Conservation (phyloP, 1,140 invertebrate genomes). For the Bombyx mandarina region DNA sequence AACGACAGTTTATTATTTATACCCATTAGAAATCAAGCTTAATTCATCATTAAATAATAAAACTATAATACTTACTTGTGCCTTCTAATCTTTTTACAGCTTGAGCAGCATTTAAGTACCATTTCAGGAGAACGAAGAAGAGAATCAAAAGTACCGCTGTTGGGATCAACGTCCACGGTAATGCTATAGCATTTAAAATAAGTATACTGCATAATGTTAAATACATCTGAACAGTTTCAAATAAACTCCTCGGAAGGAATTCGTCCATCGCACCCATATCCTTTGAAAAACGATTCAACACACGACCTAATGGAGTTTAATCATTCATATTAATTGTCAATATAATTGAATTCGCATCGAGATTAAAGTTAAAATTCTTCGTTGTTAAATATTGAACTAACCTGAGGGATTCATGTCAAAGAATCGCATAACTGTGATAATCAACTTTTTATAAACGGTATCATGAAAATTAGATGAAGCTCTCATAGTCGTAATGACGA, state of each 20-base stretch:
- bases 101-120: slow-evolving; percentile 85
- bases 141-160: slow-evolving; percentile 75
- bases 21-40: background rate
- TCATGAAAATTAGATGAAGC: slow-evolving; percentile 77
- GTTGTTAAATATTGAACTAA: slow-evolving; percentile 18
- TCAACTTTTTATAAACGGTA: slow-evolving; percentile 74
- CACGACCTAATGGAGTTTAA: slow-evolving; percentile 60
- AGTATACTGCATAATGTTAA: slow-evolving; percentile 76
- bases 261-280: slow-evolving; percentile 84
- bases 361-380: too few species aligned
- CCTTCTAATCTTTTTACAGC: slow-evolving; percentile 78
- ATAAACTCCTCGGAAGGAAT: slow-evolving; percentile 81
- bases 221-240: slow-evolving; percentile 82
- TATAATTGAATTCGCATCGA: too few species aligned
- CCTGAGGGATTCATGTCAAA: slow-evolving; percentile 77
- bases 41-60: background rate
- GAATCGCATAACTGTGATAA: slow-evolving; percentile 80
- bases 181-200: slow-evolving; percentile 79
- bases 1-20: background rate
- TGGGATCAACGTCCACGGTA: slow-evolving; percentile 79
- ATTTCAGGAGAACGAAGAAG: slow-evolving; percentile 77
- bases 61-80: slow-evolving; percentile 66
- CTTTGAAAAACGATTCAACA: slow-evolving; percentile 72
- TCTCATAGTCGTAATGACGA: slow-evolving; percentile 74
- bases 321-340: background rate